Conservation (phyloP, 2,888 invertebrate species). For the Acleris emargana region DNA sequence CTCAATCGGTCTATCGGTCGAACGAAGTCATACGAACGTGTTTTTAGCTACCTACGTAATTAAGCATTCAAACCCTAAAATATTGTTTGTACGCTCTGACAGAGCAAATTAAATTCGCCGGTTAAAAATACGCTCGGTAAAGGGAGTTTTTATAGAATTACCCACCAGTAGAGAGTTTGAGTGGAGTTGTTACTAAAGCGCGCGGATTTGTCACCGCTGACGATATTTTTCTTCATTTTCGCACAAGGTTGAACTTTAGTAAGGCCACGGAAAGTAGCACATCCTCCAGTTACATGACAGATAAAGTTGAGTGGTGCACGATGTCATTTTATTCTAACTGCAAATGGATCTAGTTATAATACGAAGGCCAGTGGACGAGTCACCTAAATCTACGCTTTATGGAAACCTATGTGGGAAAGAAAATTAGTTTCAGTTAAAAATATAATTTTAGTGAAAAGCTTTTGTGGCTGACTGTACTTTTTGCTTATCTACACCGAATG, state of each 20-base stretch:
- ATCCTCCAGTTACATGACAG: slow-evolving; percentile 28
- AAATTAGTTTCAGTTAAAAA: too few species aligned
- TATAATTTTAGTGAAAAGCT: too few species aligned
- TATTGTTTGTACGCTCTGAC: too few species aligned
- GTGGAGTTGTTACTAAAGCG: background rate
- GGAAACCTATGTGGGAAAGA: background rate
- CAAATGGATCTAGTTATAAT: slow-evolving; percentile 29
- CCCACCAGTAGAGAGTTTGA: background rate
- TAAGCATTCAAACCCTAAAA: too few species aligned
- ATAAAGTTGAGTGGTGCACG: slow-evolving; percentile 26
- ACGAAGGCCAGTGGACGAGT: slow-evolving; percentile 10
- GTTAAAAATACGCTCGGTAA: too few species aligned
- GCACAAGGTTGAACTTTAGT: slow-evolving; percentile 26
- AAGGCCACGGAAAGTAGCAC: slow-evolving; percentile 24
- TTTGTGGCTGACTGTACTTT: too few species aligned
- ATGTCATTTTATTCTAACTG: slow-evolving; percentile 35
- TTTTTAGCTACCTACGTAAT: too few species aligned
- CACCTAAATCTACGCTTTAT: slow-evolving; percentile 5
- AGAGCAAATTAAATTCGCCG: too few species aligned
- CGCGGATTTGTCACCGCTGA: slow-evolving; percentile 9
- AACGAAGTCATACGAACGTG: too few species aligned
- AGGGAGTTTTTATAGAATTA: too few species aligned
- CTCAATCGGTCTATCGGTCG: too few species aligned
- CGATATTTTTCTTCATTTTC: slow-evolving; percentile 31
- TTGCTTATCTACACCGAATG: too few species aligned